Conservation (phyloP, 2,797 vertebrate species). For the Poecilia picta region DNA sequence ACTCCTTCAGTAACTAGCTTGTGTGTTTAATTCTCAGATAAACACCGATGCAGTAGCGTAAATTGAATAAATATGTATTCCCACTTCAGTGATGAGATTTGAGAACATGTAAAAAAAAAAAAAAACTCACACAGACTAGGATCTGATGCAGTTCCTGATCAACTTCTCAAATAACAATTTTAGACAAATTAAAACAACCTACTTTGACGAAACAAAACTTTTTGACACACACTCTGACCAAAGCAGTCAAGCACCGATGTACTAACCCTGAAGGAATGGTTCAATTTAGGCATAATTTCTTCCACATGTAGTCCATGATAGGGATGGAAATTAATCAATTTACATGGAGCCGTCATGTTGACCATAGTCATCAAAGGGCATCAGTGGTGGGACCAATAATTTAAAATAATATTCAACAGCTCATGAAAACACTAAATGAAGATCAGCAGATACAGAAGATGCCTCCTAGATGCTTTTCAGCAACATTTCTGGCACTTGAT, state of each 20-base stretch:
- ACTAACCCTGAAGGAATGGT: slow-evolving; percentile 6
- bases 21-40: slow-evolving; percentile 54
- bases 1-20: slow-evolving; percentile 85
- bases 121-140: slow-evolving; percentile 73
- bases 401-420: neutral
- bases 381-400: neutral
- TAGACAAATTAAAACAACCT: slow-evolving; percentile 54
- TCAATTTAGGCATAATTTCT: neutral
- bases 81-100: slow-evolving; percentile 1
- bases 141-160: slow-evolving; percentile 89
- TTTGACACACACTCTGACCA: slow-evolving; percentile 35
- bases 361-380: too few relatives aligned
- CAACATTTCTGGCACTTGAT: neutral
- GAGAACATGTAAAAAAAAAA: slow-evolving; percentile 21
- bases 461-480: neutral
- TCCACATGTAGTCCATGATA: neutral
- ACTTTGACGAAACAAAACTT: slow-evolving; percentile 67
- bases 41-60: neutral
- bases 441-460: neutral
- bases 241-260: slow-evolving; percentile 43
- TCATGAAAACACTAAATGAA: neutral
- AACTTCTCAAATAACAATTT: slow-evolving; percentile 66
- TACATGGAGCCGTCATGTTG: neutral
- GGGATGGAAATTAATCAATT: neutral
- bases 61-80: neutral